Evolutionary conservation across 2,888 invertebrate genomes (phyloP), one percentile per base, ranked within the genome.

Genomic region (Anorthoa munda): DNA sequence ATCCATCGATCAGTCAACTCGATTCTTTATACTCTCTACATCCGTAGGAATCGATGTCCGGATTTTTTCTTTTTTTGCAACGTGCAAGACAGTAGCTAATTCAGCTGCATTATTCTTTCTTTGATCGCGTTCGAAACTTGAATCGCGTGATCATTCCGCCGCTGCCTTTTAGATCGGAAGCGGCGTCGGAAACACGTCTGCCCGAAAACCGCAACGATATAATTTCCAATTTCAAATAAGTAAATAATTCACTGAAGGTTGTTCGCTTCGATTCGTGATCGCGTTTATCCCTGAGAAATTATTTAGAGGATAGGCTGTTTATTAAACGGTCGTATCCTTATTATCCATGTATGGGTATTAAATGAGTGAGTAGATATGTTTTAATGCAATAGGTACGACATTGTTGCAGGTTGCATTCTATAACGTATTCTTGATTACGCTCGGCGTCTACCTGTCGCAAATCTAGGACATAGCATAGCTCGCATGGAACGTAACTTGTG

Each of bases 121-220:
- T 78, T 77, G 81, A 87, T 82, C 76, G 86, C 72, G 83, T 84
- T 93, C 87, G 83, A 90, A 90, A 90, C 86, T 90, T 73, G 84
- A 89, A 93, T 95, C 94, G 95, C 95, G 95, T 95, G 96, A 94
- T 93, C 93, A 88, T 86, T 86, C 89, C 86, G 91, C 92, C 91
- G 90, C 92, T 91, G 90, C 86, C 89, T 88, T 88, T 84, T 82
- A 79, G 87, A 91, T 93, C 93, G 94, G 95, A 96, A 96, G 93
- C 94, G 92, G 92, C 92, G 87, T 93, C 92, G 95, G 96, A 96
- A 94, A 94, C 95, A 95, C 95, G 95, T 95, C 94, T 95, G 92
- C 89, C 92, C 92, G 89, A 93, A 90, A 95, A 96, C 96, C 95
- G 92, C 96, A 96, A 93, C 89, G 88, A 92, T 93, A 93, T 93